phyloP scores from a whole-genome alignment of 2,113 vertebrate species.

The Onychorhynchus coronatus region DNA sequence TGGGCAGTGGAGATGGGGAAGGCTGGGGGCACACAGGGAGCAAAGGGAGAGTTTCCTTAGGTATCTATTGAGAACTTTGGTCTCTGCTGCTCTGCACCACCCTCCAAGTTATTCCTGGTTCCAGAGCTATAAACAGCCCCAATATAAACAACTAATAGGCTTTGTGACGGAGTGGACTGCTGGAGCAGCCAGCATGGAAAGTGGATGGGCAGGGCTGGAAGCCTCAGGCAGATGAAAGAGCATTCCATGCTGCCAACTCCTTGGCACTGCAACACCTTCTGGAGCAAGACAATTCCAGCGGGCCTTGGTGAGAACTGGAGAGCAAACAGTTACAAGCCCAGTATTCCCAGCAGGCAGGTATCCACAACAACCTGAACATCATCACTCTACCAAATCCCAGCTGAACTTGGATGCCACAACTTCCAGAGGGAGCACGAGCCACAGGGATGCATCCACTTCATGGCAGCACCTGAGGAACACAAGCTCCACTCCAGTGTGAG shows the following conservation, averaged over 20 bases:
- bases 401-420: not conserved
- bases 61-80: not conserved
- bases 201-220: not conserved
- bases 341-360: not conserved
- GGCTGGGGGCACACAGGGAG: not conserved
- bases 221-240: not conserved
- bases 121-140: not conserved
- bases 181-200: not conserved
- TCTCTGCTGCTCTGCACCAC: not conserved
- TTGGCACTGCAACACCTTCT: not conserved
- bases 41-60: not conserved
- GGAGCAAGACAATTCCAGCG: not conserved
- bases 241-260: not conserved
- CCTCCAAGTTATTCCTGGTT: not conserved
- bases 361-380: not conserved
- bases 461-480: not conserved
- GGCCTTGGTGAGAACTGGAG: not conserved
- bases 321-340: not conserved
- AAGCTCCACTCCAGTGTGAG: fast-evolving
- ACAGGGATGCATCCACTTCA: fast-evolving
- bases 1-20: not conserved
- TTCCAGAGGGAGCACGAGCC: not conserved
- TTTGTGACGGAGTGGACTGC: not conserved
- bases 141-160: not conserved
- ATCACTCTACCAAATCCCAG: not conserved